Evolutionary conservation across 2,888 invertebrate species (phyloP).

Genomic region (Nomada fucata): DNA sequence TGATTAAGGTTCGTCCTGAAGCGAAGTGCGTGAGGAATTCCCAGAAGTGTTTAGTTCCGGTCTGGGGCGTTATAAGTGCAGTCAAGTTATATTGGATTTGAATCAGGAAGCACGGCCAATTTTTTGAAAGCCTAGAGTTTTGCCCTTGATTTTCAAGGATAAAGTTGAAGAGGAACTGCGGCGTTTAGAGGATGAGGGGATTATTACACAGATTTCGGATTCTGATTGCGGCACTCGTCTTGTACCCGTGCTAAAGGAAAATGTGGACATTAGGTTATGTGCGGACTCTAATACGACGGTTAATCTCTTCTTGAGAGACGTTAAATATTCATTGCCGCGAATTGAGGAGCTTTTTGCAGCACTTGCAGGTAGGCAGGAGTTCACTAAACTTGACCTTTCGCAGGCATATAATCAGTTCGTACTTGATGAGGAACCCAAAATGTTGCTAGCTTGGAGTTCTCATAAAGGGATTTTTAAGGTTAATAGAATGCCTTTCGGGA

Average conservation of each 20-base stretch:
- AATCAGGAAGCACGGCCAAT: constrained; percentile 57
- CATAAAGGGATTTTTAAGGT: constrained; percentile 33
- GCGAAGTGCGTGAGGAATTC: constrained; percentile 4
- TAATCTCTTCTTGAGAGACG: constrained; percentile 68
- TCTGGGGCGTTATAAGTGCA: not conserved
- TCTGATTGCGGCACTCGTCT: constrained; percentile 78
- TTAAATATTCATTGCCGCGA: constrained; percentile 72
- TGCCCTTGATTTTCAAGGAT: constrained; percentile 63
- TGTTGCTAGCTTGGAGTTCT: constrained; percentile 46
- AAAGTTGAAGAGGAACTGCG: constrained; percentile 47
- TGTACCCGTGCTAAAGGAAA: constrained; percentile 73
- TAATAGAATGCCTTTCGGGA: constrained; percentile 32
- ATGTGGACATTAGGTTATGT: constrained; percentile 68
- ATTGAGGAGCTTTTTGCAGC: constrained; percentile 67
- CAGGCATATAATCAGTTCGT: constrained; percentile 57
- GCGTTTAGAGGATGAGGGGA: constrained; percentile 57
- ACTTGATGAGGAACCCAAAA: constrained; percentile 20
- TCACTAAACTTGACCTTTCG: constrained; percentile 66
- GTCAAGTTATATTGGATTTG: constrained; percentile 47
- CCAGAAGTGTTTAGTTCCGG: constrained; percentile 1
- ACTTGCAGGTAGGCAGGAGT: constrained; percentile 68
- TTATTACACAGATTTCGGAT: constrained; percentile 58
- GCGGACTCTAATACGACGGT: constrained; percentile 72
- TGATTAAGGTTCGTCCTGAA: not conserved
- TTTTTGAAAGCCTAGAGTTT: constrained; percentile 65